Evolutionary conservation across 2,797 vertebrate species (phyloP), one percentile per base, ranked within the genome.

Genomic region (Phoeniculus purpureus): DNA sequence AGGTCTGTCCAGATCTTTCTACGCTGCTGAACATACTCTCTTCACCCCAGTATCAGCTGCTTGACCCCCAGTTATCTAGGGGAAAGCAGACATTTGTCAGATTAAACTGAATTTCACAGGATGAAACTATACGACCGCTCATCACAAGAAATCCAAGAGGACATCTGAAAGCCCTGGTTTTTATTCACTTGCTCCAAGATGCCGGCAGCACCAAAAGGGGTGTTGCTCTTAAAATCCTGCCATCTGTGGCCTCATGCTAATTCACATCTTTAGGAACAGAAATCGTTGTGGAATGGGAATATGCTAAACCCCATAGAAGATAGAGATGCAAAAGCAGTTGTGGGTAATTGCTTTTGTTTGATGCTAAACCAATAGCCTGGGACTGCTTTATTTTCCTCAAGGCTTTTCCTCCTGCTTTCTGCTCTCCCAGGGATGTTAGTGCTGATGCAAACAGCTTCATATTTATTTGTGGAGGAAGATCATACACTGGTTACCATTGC

Each of bases 61-160:
- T 12, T 78, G 62, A 32, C 29, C 80, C 37, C 48, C 25, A 37
- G 40, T 71, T 52, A 61, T 18, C n/a, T 55, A 55, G 27, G 82
- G 54, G 13, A 71, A 64, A 21, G 82, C 58, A 85, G 87, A 77
- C 26, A 32, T 65, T 82, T 79, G 32, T 76, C 47, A 92, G 68
- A 87, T 70, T 70, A 83, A 88, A 74, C 34, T 47, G 48, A 73
- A 78, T 76, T 93, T 81, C 60, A 75, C 70, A 43, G 59, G n/a
- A 47, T 55, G 17, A 74, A 85, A 86, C 75, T 11, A 37, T 1
- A 77, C 29, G 67, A 23, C 7, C 29, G 78, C 76, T 78, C 34
- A 50, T 62, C 32, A 50, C 0, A 0, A 66, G 55, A 91, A 20
- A 43, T 76, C 62, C 26, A 27, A 45, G 43, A 76, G 22, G 55